Evolutionary conservation across 1,140 invertebrate genomes (phyloP), one percentile per base, ranked within the genome.

Genomic region (Paraescarpia echinospica): DNA sequence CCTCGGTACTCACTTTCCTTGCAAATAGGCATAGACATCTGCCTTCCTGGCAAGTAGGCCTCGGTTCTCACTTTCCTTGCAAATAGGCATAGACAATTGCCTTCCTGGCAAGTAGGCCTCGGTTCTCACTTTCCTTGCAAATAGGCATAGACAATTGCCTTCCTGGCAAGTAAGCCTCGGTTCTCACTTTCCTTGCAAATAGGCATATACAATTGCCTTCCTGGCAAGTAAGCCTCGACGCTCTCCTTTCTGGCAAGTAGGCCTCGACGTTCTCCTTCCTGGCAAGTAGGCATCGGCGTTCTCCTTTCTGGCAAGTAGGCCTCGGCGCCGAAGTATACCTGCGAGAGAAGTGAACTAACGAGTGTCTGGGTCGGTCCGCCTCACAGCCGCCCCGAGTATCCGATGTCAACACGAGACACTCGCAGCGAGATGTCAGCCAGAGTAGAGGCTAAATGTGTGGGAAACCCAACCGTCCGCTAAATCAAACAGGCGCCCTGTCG

Each of bases 401-500:
- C 59, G 59, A 77, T 77, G 59, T 77, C 59, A 6, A 27, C 18
- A 18, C 59, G 4, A 77, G 59, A 77, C 59, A 77, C 59, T 27
- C 12, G 59, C 2, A 12, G 27, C 59, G 59, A 18, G 59, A 77
- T 1, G 59, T 77, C 59, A 77, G 59, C 59, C 59, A 31, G 18
- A 0, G 59, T 77, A 41, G 41, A 41, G 41, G 41, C 59, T 77
- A 77, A 77, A 77, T 22, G 18, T 77, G 22, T 77, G 59, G 59
- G 59, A 77, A 51, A 77, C 59, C 59, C 59, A 77, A 77, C 59
- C 59, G 59, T 77, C 59, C 59, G 59, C 59, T 77, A 77, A 77
- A 77, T 4, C 59, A 77, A 77, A 2, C 59, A 77, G 59, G 59
- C 59, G 59, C 59, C 59, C 59, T 18, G 59, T 77, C 59, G 59